A percentile compares a stretch with the other conserved stretches of the same genome.
These are phyloP conservation scores for Leptinotarsa tumamoca DNA, from an alignment of 2,888 invertebrate species.

Conservation along the genomic window DNA sequence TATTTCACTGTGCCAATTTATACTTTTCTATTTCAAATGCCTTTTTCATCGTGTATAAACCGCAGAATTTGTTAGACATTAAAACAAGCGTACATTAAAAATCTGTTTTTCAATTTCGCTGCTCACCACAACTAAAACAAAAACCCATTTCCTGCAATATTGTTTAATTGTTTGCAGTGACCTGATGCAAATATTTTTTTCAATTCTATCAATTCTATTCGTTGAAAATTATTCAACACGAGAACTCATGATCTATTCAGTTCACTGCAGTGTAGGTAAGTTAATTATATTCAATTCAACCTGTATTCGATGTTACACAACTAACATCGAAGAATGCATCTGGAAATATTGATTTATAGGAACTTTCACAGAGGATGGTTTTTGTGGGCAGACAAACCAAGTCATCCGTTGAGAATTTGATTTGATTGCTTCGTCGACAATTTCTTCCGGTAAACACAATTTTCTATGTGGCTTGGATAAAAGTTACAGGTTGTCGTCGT, in stretches of 20 bases:
- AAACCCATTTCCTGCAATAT: background rate
- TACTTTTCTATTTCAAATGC: background rate
- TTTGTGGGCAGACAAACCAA: background rate
- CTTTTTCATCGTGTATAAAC: background rate
- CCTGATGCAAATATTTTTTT: background rate
- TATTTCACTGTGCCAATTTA: no score
- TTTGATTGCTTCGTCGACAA: slow-evolving; percentile 4
- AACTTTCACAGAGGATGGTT: background rate
- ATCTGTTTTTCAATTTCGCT: background rate
- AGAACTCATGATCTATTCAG: background rate
- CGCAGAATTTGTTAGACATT: background rate
- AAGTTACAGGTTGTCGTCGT: background rate
- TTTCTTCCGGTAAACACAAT: background rate
- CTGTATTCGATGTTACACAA: background rate
- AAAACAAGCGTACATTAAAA: background rate
- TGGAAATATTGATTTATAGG: slow-evolving; percentile 3
- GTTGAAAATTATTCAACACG: background rate
- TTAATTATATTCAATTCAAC: background rate
- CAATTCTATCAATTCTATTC: slow-evolving; percentile 1
- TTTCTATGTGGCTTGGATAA: background rate
- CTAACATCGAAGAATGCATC: background rate
- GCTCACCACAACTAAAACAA: background rate
- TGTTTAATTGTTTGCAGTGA: background rate
- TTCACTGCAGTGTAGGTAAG: background rate
- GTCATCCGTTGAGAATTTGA: slow-evolving; percentile 9